A percentile compares a stretch with the other conserved stretches of the same genome.
phyloP scores from a whole-genome alignment of 1,140 invertebrate genomes.

The Bombus superbus region DNA sequence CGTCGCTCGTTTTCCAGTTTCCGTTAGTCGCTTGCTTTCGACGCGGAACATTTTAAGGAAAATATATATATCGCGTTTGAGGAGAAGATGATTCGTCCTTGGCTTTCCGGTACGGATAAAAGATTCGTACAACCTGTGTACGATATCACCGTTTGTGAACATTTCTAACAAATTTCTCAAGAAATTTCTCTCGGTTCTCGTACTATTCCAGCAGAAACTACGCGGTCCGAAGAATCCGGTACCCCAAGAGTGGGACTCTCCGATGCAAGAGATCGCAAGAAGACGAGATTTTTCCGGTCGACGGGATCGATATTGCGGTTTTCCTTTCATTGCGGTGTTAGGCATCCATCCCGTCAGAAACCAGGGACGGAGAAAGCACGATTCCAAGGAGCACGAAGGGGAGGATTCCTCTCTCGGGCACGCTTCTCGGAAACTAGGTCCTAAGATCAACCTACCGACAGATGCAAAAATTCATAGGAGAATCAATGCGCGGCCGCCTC shows the following conservation, averaged over 20 bases:
- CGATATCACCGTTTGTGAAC: no score
- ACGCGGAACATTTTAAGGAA: no score
- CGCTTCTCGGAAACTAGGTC: conserved; percentile 75
- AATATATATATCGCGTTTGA: no score
- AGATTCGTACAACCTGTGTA: no score
- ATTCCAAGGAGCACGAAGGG: conserved; percentile 30
- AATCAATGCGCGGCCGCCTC: conserved; percentile 74
- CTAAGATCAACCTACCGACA: conserved; percentile 75
- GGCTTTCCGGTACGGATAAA: no score
- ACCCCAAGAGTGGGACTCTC: neutral
- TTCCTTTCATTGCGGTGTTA: conserved; percentile 9
- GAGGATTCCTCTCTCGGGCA: conserved; percentile 44
- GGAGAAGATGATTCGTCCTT: no score
- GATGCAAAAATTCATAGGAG: conserved; percentile 80
- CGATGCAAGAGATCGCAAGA: neutral
- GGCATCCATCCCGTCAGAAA: neutral
- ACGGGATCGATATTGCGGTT: conserved; percentile 32
- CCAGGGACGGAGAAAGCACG: neutral
- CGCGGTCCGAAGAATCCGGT: neutral
- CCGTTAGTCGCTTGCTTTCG: no score
- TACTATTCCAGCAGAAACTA: neutral
- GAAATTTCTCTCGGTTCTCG: neutral
- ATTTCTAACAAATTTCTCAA: no score
- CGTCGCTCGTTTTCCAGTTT: no score
- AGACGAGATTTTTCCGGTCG: conserved; percentile 22